These are phyloP conservation scores for Meloidogyne exigua DNA, from an alignment of 1,140 invertebrate species.

Conservation along the genomic window DNA sequence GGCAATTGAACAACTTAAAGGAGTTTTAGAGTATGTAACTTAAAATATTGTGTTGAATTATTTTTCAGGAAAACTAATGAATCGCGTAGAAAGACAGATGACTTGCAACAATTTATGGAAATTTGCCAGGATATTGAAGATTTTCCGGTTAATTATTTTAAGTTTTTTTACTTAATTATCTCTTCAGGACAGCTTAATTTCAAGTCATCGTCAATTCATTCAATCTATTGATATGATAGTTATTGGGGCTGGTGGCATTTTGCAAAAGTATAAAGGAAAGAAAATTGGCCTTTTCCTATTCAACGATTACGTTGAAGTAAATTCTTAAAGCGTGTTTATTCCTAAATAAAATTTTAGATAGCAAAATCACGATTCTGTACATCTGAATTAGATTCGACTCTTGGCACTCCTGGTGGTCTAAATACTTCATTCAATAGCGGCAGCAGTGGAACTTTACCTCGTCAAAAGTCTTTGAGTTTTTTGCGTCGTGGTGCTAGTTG, in stretches of 20 bases:
- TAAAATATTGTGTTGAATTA: not conserved
- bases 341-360: constrained; percentile 27
- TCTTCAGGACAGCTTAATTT: constrained; percentile 31
- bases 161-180: not conserved
- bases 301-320: constrained; percentile 43
- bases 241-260: constrained; percentile 32
- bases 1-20: constrained; percentile 28
- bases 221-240: constrained; percentile 36
- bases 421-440: constrained; percentile 18
- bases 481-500: constrained; percentile 23
- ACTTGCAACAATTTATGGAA: constrained; percentile 31
- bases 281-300: constrained; percentile 38
- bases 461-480: constrained; percentile 35
- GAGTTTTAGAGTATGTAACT: constrained; percentile 30
- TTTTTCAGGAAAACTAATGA: constrained; percentile 44
- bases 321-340: not conserved
- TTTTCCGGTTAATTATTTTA: constrained; percentile 26
- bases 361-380: constrained; percentile 32
- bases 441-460: constrained; percentile 26
- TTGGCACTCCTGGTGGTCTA: constrained; percentile 8
- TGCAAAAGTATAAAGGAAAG: constrained; percentile 40
- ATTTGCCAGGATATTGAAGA: constrained; percentile 43
- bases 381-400: constrained; percentile 11
- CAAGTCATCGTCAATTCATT: constrained; percentile 31
- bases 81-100: constrained; percentile 33